Evolutionary conservation across 2,888 invertebrate genomes (phyloP), one percentile per base, ranked within the genome.

Genomic region (Escarpia spicata): DNA sequence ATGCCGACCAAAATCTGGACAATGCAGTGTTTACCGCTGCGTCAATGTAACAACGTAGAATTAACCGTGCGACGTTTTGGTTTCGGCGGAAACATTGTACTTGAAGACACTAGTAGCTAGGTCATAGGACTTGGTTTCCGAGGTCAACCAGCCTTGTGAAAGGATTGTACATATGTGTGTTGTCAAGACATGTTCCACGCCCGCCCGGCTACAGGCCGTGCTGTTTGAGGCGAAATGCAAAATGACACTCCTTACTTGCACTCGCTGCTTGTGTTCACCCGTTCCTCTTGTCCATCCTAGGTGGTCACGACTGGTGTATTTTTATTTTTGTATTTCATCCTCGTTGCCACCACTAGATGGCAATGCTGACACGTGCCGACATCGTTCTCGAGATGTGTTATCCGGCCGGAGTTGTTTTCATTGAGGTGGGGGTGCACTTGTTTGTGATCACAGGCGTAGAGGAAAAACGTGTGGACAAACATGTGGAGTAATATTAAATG

Each of bases 291-390:
- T 75, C 75, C 75, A 75, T 75, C 75, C 4, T 75, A 75, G 75
- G 75, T 75, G 75, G 75, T 75, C 26, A 75, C n/a, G 75, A 75
- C 75, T 75, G 75, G 75, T 75, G 75, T 75, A 75, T 75, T 75
- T 75, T 75, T 75, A 75, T 75, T 75, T 75, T 75, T 75, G 75
- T 75, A 75, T 75, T 75, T 75, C 75, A 75, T 75, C 75, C 75
- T 75, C n/a, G 75, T 6, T 75, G 75, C 75, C 75, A 75, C 26
- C 75, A 26, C 26, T 75, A 75, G n/a, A 75, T 75, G 75, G 75
- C 75, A 75, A 26, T 26, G 19, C 19, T 75, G 75, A n/a, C 75
- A 26, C 19, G n/a, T 26, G 45, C 45, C 52, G 52, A 26, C n/a
- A 26, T n/a, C 75, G 26, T 75, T 75, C 75, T 75, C 75, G 19